Base-by-base conservation (phyloP, 53 echinoderm and acorn worm genomes). In the Temnopleurus reevesii region DNA sequence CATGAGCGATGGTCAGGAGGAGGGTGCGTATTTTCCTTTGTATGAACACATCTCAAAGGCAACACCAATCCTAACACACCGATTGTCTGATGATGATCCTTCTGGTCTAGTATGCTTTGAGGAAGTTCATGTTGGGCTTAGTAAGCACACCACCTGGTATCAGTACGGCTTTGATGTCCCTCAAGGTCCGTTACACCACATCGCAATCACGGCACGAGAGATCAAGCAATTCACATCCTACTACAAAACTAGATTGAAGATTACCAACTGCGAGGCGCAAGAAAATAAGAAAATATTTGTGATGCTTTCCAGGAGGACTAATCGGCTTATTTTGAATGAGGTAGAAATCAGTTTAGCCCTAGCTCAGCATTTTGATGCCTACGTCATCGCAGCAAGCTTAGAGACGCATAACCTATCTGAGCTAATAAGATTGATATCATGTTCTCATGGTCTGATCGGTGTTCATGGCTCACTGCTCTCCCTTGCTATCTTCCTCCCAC, bases 111-210 rank as follows among this genome's bases (percentile, higher is more conserved):
- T 90, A 12, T 97, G 98, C 79, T 97, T 97, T 66, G 89, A 95
- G 80, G 94, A 94, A 28, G 89, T 91, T 5, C 93, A 90, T 64
- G 90, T 97, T 17, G 98, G 98, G 15, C 79, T 97, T 35, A 92
- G 93, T 41, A 94, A 94, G 45, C 23, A 60, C 8, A 93, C 99
- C 51, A 91, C 88, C 8, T 99, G 99, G 99, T 99, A 99, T 88
- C 99, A 99, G 90, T 99, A 99, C 92, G 99, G 99, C 24, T 99
- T 99, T 57, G 38, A 90, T 8, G 27, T 45, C 8, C 99, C 99
- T 15, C 99, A 99, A 65, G 99, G 96, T 35, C 92, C 96, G 18
- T 9, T 99, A 38, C 38, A 90, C 4, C 33, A 96, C 58, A 53
- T 65, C 64, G 90, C 33, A 5, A 56, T 96, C 2, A 91, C 96